Percentiles rank a stretch among this genome's conserved stretches.
phyloP scores from a whole-genome alignment of 2,797 vertebrate genomes.

The Lithobates sylvaticus region DNA sequence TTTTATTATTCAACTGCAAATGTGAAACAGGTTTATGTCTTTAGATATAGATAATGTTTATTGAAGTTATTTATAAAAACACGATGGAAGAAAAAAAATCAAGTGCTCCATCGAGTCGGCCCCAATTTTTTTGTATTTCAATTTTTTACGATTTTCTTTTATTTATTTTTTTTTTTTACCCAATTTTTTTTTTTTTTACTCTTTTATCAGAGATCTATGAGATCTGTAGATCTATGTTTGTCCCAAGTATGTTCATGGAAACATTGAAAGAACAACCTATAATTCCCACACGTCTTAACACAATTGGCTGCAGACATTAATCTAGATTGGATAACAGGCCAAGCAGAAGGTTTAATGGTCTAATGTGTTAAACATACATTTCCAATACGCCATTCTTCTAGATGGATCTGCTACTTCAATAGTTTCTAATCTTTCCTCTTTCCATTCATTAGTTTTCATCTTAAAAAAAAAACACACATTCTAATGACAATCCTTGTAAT shows the following conservation, averaged over 20 bases:
- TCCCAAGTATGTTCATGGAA: too few species aligned
- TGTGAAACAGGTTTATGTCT: not conserved
- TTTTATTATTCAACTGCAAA: not conserved
- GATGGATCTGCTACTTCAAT: not conserved
- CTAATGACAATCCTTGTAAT: slow-evolving; percentile 4
- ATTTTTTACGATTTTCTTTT: too few species aligned
- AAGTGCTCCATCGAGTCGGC: too few species aligned
- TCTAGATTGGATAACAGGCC: not conserved
- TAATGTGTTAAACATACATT: not conserved
- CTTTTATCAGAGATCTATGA: too few species aligned
- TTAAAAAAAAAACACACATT: slow-evolving; percentile 5
- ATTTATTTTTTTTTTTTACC: too few species aligned
- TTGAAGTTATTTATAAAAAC: too few species aligned
- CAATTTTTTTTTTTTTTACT: too few species aligned
- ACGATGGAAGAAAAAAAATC: too few species aligned
- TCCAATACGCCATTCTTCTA: not conserved
- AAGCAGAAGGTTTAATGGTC: not conserved
- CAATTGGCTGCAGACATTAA: not conserved
- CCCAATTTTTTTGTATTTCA: too few species aligned
- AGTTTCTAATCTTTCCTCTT: not conserved
- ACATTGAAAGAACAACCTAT: not conserved
- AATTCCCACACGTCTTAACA: not conserved
- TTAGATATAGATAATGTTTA: not conserved
- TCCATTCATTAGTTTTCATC: slow-evolving; percentile 38
- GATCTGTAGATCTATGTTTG: too few species aligned